These are phyloP conservation scores for Parnassius smintheus DNA, from an alignment of 2,888 invertebrate genomes.

Conservation along the genomic window DNA sequence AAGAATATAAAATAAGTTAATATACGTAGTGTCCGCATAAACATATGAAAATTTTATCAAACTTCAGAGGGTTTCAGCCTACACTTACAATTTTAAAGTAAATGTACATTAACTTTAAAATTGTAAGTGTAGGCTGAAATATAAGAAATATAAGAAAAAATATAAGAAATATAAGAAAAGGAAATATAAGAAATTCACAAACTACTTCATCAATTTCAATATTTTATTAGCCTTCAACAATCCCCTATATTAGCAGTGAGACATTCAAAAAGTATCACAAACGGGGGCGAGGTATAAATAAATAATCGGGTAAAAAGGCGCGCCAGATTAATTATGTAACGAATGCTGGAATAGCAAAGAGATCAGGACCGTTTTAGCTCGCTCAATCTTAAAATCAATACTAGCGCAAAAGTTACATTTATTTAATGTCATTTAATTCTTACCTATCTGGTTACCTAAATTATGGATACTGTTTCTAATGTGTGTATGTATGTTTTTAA, in stretches of 20 bases:
- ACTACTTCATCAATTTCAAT: slow-evolving; percentile 12
- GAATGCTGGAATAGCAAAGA: slow-evolving; percentile 37
- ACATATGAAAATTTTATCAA: too few species aligned
- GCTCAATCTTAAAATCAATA: slow-evolving; percentile 29
- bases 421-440: neutral
- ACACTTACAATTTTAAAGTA: too few species aligned
- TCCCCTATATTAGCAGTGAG: slow-evolving; percentile 25
- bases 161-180: too few species aligned
- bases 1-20: too few species aligned
- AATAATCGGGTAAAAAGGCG: slow-evolving; percentile 43
- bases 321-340: slow-evolving; percentile 51
- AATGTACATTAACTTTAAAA: too few species aligned
- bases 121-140: too few species aligned
- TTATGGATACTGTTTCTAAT: too few species aligned
- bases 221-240: slow-evolving; percentile 12
- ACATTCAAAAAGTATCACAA: slow-evolving; percentile 39
- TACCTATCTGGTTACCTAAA: neutral
- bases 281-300: slow-evolving; percentile 50
- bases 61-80: too few species aligned
- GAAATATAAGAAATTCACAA: too few species aligned
- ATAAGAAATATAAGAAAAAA: too few species aligned
- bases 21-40: too few species aligned
- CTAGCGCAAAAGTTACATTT: neutral
- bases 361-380: slow-evolving; percentile 41
- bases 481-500: too few species aligned